Base-by-base conservation (phyloP, 2,797 vertebrate species). In the Cygnus olor region DNA sequence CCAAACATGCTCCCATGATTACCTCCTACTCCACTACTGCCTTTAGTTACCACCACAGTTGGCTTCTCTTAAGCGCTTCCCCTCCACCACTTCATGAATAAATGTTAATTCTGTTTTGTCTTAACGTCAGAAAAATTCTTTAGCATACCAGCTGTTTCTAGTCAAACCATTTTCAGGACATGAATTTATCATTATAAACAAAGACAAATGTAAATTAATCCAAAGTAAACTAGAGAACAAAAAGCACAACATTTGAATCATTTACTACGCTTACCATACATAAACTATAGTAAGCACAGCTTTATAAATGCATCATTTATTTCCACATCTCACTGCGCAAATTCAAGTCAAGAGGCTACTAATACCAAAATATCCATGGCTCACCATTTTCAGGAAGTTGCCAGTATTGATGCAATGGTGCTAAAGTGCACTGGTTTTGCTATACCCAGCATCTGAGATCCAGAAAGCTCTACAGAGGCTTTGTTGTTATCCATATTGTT, bases 111-210 rank as follows among this genome's bases (percentile, higher is more conserved):
- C 54, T 89, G 36, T n/a, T 93, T 79, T 76, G 27, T 79, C 71
- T 56, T 77, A 81, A 64, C 2, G 7, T 63, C 66, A 88, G 36
- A 65, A 27, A 78, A 88, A 88, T 45, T 83, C 70, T 36, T 93
- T 44, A 73, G 27, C 22, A 84, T 11, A 72, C 36, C 90, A 95
- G 80, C 73, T 89, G 80, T 79, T 83, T 83, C 65, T 65, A 95
- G 61, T 71, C 80, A 91, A 78, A 76, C 54, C 27, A 64, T 51
- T 88, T 89, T 79, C 63, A 92, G 80, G 49, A 66, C 66, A 61
- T 22, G 2, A 76, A 69, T 84, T 93, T 72, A 81, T 60, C 34
- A 60, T 77, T 82, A 82, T 79, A 94, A 95, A 94, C 80, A 93
- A 85, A 72, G 72, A 78, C 54, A 83, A 93, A 93, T 34, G 1